Percentiles rank a stretch among this genome's conserved stretches.
Conservation (phyloP, 2,113 vertebrate genomes). For the Perca flavescens region DNA sequence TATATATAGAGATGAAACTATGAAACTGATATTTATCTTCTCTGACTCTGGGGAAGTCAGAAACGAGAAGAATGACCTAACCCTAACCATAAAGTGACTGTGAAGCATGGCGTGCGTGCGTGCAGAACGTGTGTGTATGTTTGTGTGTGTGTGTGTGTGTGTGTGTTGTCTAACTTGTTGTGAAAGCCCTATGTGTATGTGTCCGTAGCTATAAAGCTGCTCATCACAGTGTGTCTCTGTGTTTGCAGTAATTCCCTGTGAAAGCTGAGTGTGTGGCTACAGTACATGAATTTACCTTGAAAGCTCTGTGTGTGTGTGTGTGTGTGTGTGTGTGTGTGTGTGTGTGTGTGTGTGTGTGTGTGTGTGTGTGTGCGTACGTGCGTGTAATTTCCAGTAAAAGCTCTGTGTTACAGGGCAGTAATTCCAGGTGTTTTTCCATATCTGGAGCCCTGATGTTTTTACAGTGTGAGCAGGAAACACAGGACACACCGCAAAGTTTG, state of each 20-base stretch:
- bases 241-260: conserved; percentile 47
- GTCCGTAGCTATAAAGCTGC: conserved; percentile 13
- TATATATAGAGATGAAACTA: too few relatives aligned
- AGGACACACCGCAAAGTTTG: conserved; percentile 31
- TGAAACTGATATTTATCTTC: too few relatives aligned
- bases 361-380: too few relatives aligned
- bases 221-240: conserved; percentile 41
- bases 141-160: conserved; percentile 12
- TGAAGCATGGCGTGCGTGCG: background rate
- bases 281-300: conserved; percentile 24
- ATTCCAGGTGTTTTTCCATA: conserved; percentile 51
- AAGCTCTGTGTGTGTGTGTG: conserved; percentile 9
- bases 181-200: conserved; percentile 31
- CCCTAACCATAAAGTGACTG: too few relatives aligned
- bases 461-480: conserved; percentile 33
- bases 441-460: conserved; percentile 22
- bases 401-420: conserved; percentile 39
- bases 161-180: conserved; percentile 22
- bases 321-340: too few relatives aligned
- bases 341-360: too few relatives aligned
- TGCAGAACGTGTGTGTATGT: background rate
- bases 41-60: too few relatives aligned
- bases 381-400: conserved; percentile 57
- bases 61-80: too few relatives aligned
- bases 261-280: conserved; percentile 24